Evolutionary conservation across 53 echinoderm and acorn worm genomes (phyloP).

Genomic region (Holothuria scabra): DNA sequence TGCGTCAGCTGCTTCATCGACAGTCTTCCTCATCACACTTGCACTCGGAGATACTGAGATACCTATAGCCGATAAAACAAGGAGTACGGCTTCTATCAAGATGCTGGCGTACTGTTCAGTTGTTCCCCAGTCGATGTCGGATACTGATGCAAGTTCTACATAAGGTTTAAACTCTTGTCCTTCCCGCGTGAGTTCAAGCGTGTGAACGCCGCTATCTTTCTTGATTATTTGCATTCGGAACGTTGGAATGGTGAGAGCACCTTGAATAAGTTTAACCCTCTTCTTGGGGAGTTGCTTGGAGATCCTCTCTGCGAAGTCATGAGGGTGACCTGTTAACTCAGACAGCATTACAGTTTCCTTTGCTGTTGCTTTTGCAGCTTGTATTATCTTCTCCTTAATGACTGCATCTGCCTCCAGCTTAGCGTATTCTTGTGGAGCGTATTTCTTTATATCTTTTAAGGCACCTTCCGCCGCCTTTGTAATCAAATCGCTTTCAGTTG

Average conservation of each 20-base stretch:
- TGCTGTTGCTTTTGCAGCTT: conserved; percentile 47
- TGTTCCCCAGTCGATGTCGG: conserved; percentile 42
- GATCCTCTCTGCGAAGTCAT: conserved; percentile 7
- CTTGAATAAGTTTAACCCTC: conserved; percentile 40
- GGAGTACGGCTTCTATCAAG: conserved; percentile 43
- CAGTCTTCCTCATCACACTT: conserved; percentile 1
- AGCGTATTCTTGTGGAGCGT: conserved; percentile 44
- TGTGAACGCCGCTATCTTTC: conserved; percentile 14
- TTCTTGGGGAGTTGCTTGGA: conserved; percentile 47
- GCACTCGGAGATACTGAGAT: conserved; percentile 7
- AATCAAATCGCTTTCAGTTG: conserved; percentile 31
- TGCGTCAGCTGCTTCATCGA: background rate
- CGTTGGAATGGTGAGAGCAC: conserved; percentile 41
- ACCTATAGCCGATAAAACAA: conserved; percentile 41
- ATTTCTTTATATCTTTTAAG: conserved; percentile 39
- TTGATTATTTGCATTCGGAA: conserved; percentile 27
- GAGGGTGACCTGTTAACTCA: background rate
- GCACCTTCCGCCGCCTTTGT: conserved; percentile 37
- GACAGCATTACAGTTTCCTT: conserved; percentile 41
- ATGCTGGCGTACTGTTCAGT: conserved; percentile 46
- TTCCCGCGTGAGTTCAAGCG: conserved; percentile 6
- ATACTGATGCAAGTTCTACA: background rate
- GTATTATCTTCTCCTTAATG: conserved; percentile 6
- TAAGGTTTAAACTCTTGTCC: conserved; percentile 1
- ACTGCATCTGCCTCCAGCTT: conserved; percentile 46